These are phyloP conservation scores for Hydractinia echinata DNA, from an alignment of 30 jellyfish, hydroid and myxozoan species.

Conservation along the genomic window DNA sequence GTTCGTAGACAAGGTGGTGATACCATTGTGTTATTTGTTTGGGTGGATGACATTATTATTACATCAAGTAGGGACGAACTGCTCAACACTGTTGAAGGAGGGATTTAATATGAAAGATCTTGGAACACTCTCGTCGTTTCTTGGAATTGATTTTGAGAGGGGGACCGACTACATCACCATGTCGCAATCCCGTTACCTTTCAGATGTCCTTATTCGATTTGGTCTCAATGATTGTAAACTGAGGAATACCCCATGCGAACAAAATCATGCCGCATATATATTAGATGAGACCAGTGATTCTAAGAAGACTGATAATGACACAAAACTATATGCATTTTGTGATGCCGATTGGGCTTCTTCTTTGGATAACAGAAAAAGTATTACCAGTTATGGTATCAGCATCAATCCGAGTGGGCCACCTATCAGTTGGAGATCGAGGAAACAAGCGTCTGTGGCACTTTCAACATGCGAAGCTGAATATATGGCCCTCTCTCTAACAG, in stretches of 20 bases:
- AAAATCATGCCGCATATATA: too few species aligned
- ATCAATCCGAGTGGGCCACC: not conserved
- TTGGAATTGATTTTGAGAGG: slow-evolving; percentile 28
- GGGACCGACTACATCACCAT: not conserved
- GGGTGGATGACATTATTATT: slow-evolving; percentile 57
- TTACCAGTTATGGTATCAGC: slow-evolving; percentile 7
- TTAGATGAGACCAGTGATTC: too few species aligned
- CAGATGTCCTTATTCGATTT: not conserved
- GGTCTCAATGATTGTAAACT: not conserved
- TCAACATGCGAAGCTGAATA: slow-evolving; percentile 16
- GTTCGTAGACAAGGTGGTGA: not conserved
- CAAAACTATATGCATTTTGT: not conserved
- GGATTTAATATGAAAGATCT: slow-evolving; percentile 47
- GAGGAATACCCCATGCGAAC: not conserved
- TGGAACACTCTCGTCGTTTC: slow-evolving; percentile 18
- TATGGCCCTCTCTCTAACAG: not conserved
- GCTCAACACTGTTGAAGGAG: not conserved
- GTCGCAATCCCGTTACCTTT: not conserved
- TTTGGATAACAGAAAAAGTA: not conserved
- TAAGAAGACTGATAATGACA: too few species aligned
- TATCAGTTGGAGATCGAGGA: not conserved
- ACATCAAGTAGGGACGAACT: slow-evolving; percentile 23
- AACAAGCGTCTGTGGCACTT: not conserved
- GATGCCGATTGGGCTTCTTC: slow-evolving; percentile 21
- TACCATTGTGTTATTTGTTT: not conserved